phyloP scores from a whole-genome alignment of 2,888 invertebrate genomes.

The Drosophila kuntzei region DNA sequence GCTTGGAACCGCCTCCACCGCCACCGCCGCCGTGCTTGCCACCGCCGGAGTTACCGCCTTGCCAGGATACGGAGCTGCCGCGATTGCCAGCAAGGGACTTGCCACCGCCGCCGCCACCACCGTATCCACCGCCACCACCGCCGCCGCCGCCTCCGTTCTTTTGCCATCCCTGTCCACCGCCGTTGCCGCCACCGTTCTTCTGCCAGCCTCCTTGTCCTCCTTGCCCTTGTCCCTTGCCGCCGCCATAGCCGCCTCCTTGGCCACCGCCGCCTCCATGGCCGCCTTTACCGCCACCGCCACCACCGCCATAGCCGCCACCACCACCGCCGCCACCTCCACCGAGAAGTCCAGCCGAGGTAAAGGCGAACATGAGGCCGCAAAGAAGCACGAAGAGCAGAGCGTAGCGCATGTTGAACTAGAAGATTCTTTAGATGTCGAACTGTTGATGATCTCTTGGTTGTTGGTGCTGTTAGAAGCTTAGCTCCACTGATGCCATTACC shows the following conservation, averaged over 20 bases:
- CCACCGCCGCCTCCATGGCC: constrained; percentile 49
- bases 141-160: constrained; percentile 54
- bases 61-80: constrained; percentile 43
- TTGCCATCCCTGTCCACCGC: constrained; percentile 33
- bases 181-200: constrained; percentile 49
- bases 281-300: constrained; percentile 43
- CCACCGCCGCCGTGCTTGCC: constrained; percentile 56
- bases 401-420: constrained; percentile 65
- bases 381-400: constrained; percentile 61
- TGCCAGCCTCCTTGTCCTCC: constrained; percentile 43
- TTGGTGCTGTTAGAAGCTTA: constrained; percentile 54
- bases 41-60: constrained; percentile 45
- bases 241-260: constrained; percentile 44
- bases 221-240: constrained; percentile 37
- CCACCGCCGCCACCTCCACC: constrained; percentile 63
- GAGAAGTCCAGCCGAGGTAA: constrained; percentile 64
- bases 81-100: constrained; percentile 36
- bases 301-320: constrained; percentile 47
- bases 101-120: constrained; percentile 46
- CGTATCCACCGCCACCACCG: constrained; percentile 45
- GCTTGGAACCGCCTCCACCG: constrained; percentile 53
- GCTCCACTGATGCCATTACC: constrained; percentile 68
- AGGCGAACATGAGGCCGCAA: constrained; percentile 61
- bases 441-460: constrained; percentile 30
- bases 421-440: constrained; percentile 20